Evolutionary conservation across 2,888 invertebrate genomes (phyloP).

Genomic region (Tetragnatha montana): DNA sequence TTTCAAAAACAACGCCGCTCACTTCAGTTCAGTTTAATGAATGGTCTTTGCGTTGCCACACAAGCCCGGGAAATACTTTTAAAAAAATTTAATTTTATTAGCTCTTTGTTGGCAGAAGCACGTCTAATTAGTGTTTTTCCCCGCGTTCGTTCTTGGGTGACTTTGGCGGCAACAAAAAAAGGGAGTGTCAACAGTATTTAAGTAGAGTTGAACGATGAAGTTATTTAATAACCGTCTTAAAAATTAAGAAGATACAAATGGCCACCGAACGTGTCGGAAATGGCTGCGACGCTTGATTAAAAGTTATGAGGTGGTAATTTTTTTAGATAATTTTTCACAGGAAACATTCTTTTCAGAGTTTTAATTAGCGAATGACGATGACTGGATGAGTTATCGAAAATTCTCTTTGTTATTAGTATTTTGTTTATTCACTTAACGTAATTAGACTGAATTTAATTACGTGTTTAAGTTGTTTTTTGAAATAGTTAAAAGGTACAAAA

Average conservation of each 20-base stretch:
- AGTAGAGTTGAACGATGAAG: neutral
- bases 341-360: neutral
- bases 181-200: neutral
- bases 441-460: neutral
- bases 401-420: too few relatives aligned
- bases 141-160: neutral
- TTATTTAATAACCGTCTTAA: neutral
- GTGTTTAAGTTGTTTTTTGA: too few relatives aligned
- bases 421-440: neutral
- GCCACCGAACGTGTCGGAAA: neutral
- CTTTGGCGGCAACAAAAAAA: neutral
- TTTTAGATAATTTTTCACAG: neutral
- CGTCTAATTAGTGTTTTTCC: neutral
- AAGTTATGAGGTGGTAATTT: neutral
- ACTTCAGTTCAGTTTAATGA: neutral
- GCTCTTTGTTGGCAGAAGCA: neutral
- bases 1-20: neutral
- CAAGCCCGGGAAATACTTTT: neutral
- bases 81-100: neutral
- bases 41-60: neutral
- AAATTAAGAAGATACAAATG: neutral
- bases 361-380: neutral
- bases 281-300: neutral
- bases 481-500: too few relatives aligned
- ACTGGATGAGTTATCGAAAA: neutral